Percentiles rank a stretch among this genome's conserved stretches.
These are phyloP conservation scores for Enteromius treurensis DNA, from an alignment of 2,797 vertebrate genomes.

Conservation along the genomic window DNA sequence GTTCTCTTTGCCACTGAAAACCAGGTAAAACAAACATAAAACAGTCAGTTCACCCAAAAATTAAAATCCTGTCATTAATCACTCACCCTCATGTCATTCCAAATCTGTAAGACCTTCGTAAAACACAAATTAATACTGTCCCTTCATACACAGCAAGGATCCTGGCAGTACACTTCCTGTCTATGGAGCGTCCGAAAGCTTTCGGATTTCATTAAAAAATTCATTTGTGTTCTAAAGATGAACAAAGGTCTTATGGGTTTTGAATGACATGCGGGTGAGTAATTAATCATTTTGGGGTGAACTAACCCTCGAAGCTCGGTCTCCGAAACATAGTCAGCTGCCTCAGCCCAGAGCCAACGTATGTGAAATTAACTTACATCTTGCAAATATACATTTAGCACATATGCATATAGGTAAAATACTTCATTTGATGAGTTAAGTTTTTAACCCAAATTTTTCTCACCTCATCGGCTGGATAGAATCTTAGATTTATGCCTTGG, in stretches of 20 bases:
- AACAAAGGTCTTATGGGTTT: too few species aligned
- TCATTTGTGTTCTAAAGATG: background rate
- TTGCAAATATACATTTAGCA: background rate
- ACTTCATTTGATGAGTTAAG: background rate
- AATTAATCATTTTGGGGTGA: too few species aligned
- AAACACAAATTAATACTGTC: too few species aligned
- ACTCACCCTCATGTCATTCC: too few species aligned
- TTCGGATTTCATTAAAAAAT: too few species aligned
- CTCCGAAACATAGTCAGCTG: background rate
- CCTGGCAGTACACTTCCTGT: too few species aligned
- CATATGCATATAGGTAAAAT: background rate
- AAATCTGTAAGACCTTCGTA: too few species aligned
- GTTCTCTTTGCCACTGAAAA: conserved; percentile 81
- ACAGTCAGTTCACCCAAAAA: background rate
- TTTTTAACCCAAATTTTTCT: background rate
- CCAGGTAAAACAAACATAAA: conserved; percentile 66
- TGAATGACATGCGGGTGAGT: too few species aligned
- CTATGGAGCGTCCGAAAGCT: too few species aligned
- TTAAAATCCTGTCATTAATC: background rate
- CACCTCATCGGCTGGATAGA: background rate
- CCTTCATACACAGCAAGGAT: too few species aligned
- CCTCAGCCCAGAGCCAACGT: background rate
- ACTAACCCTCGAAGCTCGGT: too few species aligned
- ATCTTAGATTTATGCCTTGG: background rate
- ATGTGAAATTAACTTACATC: background rate